Base-by-base conservation (phyloP, 2,797 vertebrate genomes). In the Manis crassicaudata region DNA sequence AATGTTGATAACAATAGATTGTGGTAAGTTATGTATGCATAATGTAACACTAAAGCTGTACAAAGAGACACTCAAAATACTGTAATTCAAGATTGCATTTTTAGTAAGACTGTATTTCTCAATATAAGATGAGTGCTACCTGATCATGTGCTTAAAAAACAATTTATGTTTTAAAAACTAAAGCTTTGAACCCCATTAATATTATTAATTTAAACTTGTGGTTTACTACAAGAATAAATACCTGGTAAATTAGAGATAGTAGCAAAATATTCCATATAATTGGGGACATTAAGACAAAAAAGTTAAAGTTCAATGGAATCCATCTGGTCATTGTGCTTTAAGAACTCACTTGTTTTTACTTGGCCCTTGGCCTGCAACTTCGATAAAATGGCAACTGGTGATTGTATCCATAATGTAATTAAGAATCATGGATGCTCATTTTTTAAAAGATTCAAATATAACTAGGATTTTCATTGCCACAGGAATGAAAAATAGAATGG, bases 151-250 rank as follows among this genome's bases (percentile, higher is more conserved):
- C 37, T 88, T 67, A 95, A 91, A 63, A 85, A 75, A 67, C 37
- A 72, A n/a, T 83, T 85, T 92, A 50, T 35, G 23, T 54, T 81
- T 76, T 87, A 27, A 90, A 82, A 88, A 87, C 56, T 43, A 40
- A 75, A 85, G 25, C 18, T 91, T 88, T 80, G 88, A 94, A 88
- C 25, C 7, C 67, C 79, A 85, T 85, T 50, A 56, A 60, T 50
- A 65, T 29, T 56, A 35, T 72, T 95, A 54, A 94, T 65, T 83
- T 63, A 91, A 94, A 85, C 10, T 5, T 11, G 17, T 43, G 14
- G 20, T 37, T 29, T 92, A 50, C 58, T 73, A 62, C 14, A 60
- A 58, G 25, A 86, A 60, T 85, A 80, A 67, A 46, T 54, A 65
- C 8, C n/a, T 54, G 29, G 21, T 92, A 81, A 50, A 18, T 94